Evolutionary conservation across 2,113 vertebrate species (phyloP).

Genomic region (Myocastor coypus): DNA sequence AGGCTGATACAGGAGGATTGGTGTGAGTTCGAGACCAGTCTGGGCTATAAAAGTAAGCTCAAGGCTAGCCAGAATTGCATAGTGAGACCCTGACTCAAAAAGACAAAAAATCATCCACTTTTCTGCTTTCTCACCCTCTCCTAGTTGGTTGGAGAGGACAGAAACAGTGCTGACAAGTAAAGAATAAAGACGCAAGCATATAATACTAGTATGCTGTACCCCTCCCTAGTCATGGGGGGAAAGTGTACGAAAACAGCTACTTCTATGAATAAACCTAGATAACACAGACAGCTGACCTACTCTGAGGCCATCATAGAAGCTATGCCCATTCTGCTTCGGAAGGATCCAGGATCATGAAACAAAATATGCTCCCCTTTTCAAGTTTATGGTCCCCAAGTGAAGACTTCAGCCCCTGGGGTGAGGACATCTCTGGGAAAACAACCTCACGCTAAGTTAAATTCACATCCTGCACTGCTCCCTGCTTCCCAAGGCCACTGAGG

Average conservation of each 20-base stretch:
- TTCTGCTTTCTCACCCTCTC: constrained; percentile 11
- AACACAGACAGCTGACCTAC: neutral
- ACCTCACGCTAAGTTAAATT: neutral
- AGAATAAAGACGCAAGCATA: neutral
- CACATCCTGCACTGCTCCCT: neutral
- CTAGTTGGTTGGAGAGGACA: neutral
- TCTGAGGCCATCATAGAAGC: neutral
- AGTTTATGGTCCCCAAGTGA: neutral
- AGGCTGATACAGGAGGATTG: too few species aligned
- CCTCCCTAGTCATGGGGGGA: neutral
- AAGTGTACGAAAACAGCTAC: neutral
- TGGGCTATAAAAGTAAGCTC: too few species aligned
- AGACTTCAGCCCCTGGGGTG: too few species aligned
- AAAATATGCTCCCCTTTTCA: neutral
- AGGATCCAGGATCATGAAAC: neutral
- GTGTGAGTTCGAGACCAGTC: too few species aligned
- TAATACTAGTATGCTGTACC: rapidly evolving
- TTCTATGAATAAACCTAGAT: neutral
- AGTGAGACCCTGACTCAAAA: too few species aligned
- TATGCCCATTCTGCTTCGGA: neutral
- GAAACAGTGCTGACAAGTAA: constrained; percentile 1
- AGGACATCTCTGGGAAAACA: neutral
- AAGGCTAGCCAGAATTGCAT: too few species aligned
- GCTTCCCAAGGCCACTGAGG: too few species aligned
- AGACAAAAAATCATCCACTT: constrained; percentile 53